phyloP scores from a whole-genome alignment of 2,888 invertebrate species.

The Dermolepida albohirtum region DNA sequence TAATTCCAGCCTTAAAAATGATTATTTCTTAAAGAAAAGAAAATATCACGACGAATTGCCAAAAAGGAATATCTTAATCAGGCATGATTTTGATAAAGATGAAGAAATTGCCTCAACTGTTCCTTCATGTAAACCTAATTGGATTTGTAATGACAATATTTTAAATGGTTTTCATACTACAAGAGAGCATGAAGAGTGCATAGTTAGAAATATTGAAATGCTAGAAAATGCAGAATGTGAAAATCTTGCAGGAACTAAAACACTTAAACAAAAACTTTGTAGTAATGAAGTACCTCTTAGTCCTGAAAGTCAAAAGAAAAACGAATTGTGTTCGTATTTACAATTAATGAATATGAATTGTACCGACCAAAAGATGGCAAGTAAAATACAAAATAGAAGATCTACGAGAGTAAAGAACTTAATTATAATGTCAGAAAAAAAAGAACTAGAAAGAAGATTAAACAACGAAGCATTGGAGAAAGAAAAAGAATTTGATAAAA shows the following conservation, averaged over 20 bases:
- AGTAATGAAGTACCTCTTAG: slow-evolving; percentile 50
- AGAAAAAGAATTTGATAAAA: slow-evolving; percentile 13
- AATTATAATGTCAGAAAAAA: slow-evolving; percentile 52
- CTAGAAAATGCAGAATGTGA: slow-evolving; percentile 12
- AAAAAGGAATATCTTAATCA: slow-evolving; percentile 30
- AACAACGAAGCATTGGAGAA: slow-evolving; percentile 39
- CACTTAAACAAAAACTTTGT: slow-evolving; percentile 3
- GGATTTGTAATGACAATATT: background rate
- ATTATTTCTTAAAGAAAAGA: background rate
- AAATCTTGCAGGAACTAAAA: background rate
- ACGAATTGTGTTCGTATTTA: slow-evolving; percentile 61
- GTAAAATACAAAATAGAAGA: slow-evolving; percentile 57
- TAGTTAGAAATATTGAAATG: background rate
- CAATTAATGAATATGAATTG: slow-evolving; percentile 61
- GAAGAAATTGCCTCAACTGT: slow-evolving; percentile 3
- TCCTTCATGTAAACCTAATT: slow-evolving; percentile 6
- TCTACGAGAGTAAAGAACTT: slow-evolving; percentile 60
- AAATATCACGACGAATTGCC: background rate
- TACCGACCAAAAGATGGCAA: slow-evolving; percentile 55
- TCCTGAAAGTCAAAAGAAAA: slow-evolving; percentile 60
- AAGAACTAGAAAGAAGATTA: slow-evolving; percentile 46
- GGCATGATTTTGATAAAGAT: slow-evolving; percentile 30
- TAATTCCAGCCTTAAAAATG: background rate
- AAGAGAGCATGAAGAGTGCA: background rate
- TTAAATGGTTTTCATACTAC: slow-evolving; percentile 5